Evolutionary conservation across 2,888 invertebrate genomes (phyloP).

Genomic region (Drosophila anomalata): DNA sequence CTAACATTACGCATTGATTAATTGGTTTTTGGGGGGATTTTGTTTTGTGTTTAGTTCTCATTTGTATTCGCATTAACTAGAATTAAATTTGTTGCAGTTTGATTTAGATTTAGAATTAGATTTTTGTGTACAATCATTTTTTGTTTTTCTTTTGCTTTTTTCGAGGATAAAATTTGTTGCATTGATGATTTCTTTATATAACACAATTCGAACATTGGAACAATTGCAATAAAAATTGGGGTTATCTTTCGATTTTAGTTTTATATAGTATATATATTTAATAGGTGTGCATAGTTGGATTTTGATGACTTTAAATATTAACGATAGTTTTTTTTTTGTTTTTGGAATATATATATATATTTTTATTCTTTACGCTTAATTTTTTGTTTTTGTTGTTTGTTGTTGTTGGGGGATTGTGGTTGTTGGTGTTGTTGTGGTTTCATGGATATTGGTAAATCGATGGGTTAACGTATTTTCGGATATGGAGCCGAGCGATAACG

Average conservation of each 20-base stretch:
- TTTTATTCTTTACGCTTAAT: constrained; percentile 50
- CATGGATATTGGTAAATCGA: constrained; percentile 39
- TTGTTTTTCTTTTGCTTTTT: constrained; percentile 31
- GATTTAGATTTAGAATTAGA: constrained; percentile 26
- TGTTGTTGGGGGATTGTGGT: constrained; percentile 19
- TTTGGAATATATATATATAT: constrained; percentile 19
- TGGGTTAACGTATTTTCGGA: constrained; percentile 82
- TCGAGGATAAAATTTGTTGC: constrained; percentile 34
- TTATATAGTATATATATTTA: constrained; percentile 49
- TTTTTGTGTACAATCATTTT: constrained; percentile 10
- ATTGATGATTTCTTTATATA: constrained; percentile 28
- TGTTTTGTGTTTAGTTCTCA: constrained; percentile 45
- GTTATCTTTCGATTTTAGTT: constrained; percentile 50
- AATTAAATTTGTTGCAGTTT: constrained; percentile 4
- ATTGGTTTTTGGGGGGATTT: constrained; percentile 47
- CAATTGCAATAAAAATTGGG: constrained; percentile 35
- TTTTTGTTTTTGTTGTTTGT: constrained; percentile 47
- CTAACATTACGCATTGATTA: constrained; percentile 68
- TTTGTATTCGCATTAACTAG: constrained; percentile 42
- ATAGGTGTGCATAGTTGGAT: constrained; percentile 63
- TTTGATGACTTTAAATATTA: constrained; percentile 63
- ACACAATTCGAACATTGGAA: constrained; percentile 39
- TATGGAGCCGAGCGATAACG: constrained; percentile 83
- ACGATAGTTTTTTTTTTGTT: constrained; percentile 43
- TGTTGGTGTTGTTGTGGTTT: constrained; percentile 39